Percentiles rank a stretch among this genome's conserved stretches.
These are phyloP conservation scores for Lithophane ornitopus DNA, from an alignment of 2,888 invertebrate species.

Conservation along the genomic window DNA sequence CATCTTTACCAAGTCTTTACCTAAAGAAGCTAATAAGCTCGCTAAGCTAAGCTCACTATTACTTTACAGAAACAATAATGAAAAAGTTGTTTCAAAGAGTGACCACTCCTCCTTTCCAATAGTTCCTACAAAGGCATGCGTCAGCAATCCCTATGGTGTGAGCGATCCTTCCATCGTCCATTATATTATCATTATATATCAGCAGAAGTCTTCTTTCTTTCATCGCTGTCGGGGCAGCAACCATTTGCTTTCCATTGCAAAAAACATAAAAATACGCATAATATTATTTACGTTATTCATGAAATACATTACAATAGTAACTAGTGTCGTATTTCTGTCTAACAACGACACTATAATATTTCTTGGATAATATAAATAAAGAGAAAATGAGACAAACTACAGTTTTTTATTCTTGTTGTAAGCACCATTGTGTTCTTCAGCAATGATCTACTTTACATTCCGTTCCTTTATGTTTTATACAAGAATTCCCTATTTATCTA, in stretches of 20 bases:
- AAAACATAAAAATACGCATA: background rate
- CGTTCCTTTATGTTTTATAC: conserved; percentile 27
- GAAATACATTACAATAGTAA: background rate
- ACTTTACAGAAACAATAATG: background rate
- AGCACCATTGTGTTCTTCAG: conserved; percentile 37
- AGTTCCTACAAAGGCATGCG: background rate
- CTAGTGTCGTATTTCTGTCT: background rate
- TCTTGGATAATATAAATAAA: background rate
- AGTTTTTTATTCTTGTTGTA: conserved; percentile 14
- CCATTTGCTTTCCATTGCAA: background rate
- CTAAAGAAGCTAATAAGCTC: background rate
- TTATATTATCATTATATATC: no score
- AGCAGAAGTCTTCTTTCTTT: background rate
- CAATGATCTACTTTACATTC: conserved; percentile 44
- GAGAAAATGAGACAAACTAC: conserved; percentile 8
- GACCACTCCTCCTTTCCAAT: background rate
- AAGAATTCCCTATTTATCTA: conserved; percentile 23
- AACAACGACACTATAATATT: background rate
- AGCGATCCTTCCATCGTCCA: background rate
- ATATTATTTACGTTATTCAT: no score
- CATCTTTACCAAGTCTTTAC: background rate
- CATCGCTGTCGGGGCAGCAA: background rate
- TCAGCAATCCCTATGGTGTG: background rate
- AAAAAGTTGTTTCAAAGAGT: background rate
- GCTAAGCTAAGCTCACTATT: background rate